Evolutionary conservation across 1,140 invertebrate genomes (phyloP), one percentile per base, ranked within the genome.

Genomic region (Drosophila navojoa): DNA sequence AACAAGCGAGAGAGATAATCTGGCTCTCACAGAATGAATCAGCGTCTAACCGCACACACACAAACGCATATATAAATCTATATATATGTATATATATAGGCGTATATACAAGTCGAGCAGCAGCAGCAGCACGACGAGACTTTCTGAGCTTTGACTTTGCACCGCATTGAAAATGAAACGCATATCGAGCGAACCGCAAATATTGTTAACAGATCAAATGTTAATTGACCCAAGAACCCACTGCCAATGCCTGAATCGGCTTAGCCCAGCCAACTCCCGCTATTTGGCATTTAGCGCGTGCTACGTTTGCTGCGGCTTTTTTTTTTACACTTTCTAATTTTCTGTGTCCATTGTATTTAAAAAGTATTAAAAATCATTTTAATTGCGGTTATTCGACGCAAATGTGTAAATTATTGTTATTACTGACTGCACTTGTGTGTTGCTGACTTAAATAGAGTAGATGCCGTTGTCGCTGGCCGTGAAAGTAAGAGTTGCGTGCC

Each of bases 401-500:
- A 38, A 22, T 59, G 54, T 38, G 54, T n/a, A 50, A 54, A 54
- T 19, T 42, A 71, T 64, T 29, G 44, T 22, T 62, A 73, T 69
- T 69, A 54, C 67, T 45, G 55, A 52, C 27, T 38, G 45, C 58
- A 70, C 32, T 53, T 40, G 16, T 64, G 19, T 22, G n/a, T 22
- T 22, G 19, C 19, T 2, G 19, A 40, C 55, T 25, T 52, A 58
- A 29, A 9, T 25, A n/a, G n/a, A 61, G 13, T n/a, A 60, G 49
- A 50, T 35, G 19, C 27, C 7, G 25, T 42, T 35, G 49, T 35
- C 42, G 42, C 35, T 55, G 69, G 49, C 52, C 64, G 71, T 64
- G 77, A 89, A 89, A 89, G 84, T 90, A 90, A 89, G 72, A 89
- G 67, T 76, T 76, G 80, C 80, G 81, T 82, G 80, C 32, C 72